Evolutionary conservation across 2,888 invertebrate species (phyloP), one percentile per base, ranked within the genome.

Genomic region (Acanthoscelides obtectus): DNA sequence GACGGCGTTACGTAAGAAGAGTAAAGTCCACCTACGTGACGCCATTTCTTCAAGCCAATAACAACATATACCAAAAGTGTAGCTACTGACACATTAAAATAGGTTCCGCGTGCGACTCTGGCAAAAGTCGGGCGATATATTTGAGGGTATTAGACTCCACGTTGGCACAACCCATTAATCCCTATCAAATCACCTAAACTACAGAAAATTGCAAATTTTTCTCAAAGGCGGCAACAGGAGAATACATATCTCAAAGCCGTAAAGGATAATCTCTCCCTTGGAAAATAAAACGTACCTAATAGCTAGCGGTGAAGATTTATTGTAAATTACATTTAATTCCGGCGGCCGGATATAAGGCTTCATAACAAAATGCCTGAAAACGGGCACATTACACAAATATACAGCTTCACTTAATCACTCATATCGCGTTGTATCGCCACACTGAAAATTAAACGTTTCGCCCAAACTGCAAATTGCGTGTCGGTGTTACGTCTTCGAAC

Each of bases 291-390:
- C 17, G 45, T 12, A 12, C 45, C 17, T 45, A 45, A 12, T 45
- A 45, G 45, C 45, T 45, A 12, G 45, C 17, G 17, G 17, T 12
- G 45, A 71, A 75, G 27, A 73, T 70, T 71, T 71, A 72, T 75
- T 71, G 68, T 69, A 71, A 71, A 73, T 70, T 68, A 72, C 64
- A 70, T 66, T 64, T 73, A 76, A 71, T 76, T 75, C 17, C 45
- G 12, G 45, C 45, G 12, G 1, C 45, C 45, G 17, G 45, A 6
- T 45, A 45, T 45, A 45, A 45, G 45, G 45, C 17, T 45, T 45
- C 45, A 45, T 45, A 45, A 45, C 45, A 45, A 45, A 45, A 12
- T 17, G 8, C 45, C 8, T 45, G 45, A 12, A 45, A 45, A 45
- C 45, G 45, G 45, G 45, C 45, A 45, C 45, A 45, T 45, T 45